phyloP scores from a whole-genome alignment of 2,797 vertebrate genomes.

The Pseudochirops corinnae region DNA sequence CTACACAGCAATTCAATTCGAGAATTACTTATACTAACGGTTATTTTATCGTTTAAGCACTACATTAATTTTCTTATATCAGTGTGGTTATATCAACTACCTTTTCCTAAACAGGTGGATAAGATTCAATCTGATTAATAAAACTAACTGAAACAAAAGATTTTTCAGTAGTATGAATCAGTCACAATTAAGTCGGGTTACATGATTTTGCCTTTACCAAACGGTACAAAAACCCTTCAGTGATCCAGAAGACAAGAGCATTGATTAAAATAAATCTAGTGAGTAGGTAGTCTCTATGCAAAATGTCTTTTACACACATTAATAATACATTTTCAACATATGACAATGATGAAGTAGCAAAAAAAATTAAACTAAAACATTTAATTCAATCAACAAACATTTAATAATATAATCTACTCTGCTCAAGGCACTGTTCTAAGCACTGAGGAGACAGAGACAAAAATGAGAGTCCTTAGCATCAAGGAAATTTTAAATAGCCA shows the following conservation, averaged over 20 bases:
- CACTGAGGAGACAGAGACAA: neutral
- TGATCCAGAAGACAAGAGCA: constrained; percentile 26
- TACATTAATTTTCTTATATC: constrained; percentile 67
- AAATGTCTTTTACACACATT: constrained; percentile 5
- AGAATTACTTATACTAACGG: constrained; percentile 75
- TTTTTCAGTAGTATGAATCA: constrained; percentile 75
- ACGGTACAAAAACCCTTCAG: constrained; percentile 65
- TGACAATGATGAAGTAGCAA: constrained; percentile 2
- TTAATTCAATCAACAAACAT: neutral
- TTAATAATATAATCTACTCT: neutral
- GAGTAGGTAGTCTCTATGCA: neutral
- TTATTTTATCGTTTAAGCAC: constrained; percentile 74
- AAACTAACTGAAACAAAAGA: constrained; percentile 75
- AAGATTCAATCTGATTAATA: constrained; percentile 76
- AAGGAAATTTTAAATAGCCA: neutral
- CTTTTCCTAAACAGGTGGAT: constrained; percentile 67
- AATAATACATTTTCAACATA: constrained; percentile 26
- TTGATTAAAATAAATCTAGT: neutral
- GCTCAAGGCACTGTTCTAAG: neutral
- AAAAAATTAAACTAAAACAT: neutral
- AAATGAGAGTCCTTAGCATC: neutral
- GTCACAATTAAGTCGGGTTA: constrained; percentile 65
- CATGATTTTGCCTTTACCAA: constrained; percentile 44
- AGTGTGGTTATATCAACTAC: constrained; percentile 57
- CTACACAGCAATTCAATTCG: constrained; percentile 77